phyloP scores from a whole-genome alignment of 2,888 invertebrate species.

The Aleiodes leptofemur region DNA sequence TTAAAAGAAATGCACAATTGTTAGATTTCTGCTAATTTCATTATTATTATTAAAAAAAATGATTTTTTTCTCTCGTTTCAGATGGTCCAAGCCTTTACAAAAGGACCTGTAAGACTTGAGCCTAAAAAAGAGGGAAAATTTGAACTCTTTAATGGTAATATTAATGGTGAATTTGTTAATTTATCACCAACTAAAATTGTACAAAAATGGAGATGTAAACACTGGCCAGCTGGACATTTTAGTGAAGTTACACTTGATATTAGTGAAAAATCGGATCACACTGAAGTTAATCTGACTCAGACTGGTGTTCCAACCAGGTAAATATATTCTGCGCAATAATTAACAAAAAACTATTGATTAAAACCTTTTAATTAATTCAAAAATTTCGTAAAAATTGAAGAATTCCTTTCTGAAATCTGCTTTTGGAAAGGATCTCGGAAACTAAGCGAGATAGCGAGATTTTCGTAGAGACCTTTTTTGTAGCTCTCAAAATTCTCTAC shows the following conservation, averaged over 20 bases:
- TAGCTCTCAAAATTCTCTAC: too few species aligned
- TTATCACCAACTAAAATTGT: constrained; percentile 88
- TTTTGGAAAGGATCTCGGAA: too few species aligned
- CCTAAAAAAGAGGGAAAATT: constrained; percentile 91
- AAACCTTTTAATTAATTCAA: not conserved
- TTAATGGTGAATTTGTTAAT: constrained; percentile 91
- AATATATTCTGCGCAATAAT: constrained; percentile 41
- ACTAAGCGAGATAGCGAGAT: too few species aligned
- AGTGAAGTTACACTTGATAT: constrained; percentile 92
- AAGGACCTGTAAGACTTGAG: constrained; percentile 87
- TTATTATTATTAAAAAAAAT: too few species aligned
- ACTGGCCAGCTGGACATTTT: constrained; percentile 95
- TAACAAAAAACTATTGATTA: not conserved
- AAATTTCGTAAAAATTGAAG: too few species aligned
- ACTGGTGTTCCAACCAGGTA: constrained; percentile 87
- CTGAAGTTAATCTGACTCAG: constrained; percentile 88
- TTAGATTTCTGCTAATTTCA: too few species aligned
- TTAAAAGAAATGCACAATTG: too few species aligned
- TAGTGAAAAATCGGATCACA: constrained; percentile 92
- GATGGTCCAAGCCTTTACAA: constrained; percentile 95
- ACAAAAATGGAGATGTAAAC: constrained; percentile 95
- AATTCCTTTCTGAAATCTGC: too few species aligned
- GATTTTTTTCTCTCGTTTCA: constrained; percentile 60
- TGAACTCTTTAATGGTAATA: constrained; percentile 93
- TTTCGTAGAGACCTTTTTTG: too few species aligned